Evolutionary conservation across 2,888 invertebrate genomes (phyloP).

Genomic region (Portevinia maculata): DNA sequence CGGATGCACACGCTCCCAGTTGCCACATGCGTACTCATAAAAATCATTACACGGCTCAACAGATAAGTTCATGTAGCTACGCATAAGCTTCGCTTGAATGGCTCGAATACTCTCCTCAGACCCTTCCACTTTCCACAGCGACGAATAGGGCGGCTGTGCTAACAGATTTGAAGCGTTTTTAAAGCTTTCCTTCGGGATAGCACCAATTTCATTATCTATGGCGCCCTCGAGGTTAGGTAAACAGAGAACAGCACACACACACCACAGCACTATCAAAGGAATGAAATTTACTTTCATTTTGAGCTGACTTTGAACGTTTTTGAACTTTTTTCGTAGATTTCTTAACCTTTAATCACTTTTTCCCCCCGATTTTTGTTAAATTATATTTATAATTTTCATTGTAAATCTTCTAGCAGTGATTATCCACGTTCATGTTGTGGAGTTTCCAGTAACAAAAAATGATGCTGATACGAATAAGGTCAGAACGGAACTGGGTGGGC

Average conservation of each 20-base stretch:
- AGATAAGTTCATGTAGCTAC: constrained; percentile 61
- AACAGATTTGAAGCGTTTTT: constrained; percentile 17
- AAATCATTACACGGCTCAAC: constrained; percentile 71
- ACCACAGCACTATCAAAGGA: constrained; percentile 7
- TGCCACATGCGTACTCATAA: constrained; percentile 73
- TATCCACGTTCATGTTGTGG: constrained; percentile 4
- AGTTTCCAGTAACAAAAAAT: constrained; percentile 6
- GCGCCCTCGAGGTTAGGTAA: constrained; percentile 41
- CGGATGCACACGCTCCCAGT: constrained; percentile 63
- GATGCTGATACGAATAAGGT: constrained; percentile 58
- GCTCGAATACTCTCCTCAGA: constrained; percentile 49
- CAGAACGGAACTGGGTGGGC: constrained; percentile 59
- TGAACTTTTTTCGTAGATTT: not conserved
- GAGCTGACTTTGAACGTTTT: not conserved
- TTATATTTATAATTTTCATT: not conserved
- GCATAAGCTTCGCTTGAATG: constrained; percentile 63
- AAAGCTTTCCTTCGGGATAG: constrained; percentile 9
- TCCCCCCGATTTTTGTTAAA: not conserved
- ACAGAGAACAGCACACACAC: constrained; percentile 35
- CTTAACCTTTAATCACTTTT: constrained; percentile 7
- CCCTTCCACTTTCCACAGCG: constrained; percentile 58
- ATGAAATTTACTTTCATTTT: constrained; percentile 48
- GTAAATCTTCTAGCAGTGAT: not conserved
- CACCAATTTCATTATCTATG: constrained; percentile 16
- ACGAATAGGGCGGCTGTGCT: constrained; percentile 49